Evolutionary conservation across 2,888 invertebrate genomes (phyloP), one percentile per base, ranked within the genome.

Genomic region (Abscondita cerata): DNA sequence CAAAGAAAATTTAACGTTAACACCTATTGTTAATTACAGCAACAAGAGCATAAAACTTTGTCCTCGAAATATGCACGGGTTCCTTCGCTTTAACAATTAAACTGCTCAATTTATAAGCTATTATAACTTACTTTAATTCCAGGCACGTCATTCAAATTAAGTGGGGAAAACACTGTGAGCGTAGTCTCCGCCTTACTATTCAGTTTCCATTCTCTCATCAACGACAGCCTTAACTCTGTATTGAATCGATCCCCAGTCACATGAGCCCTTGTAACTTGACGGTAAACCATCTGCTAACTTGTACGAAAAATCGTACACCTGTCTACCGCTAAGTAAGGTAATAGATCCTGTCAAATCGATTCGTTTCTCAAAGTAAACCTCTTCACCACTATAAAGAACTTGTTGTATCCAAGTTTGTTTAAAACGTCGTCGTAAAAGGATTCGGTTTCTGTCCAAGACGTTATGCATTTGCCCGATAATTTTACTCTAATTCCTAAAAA

Each of bases 201-300:
- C 25, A 69, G 59, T 9, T 73, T 72, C 75, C 76, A 72, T 8
- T 75, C 74, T 50, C 73, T 52, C n/a, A 52, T 77, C 76, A 9
- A 77, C 71, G 38, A 68, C 64, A 4, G 70, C 75, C 51, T 64
- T 59, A 9, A 77, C 51, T 13, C 68, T 72, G 34, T 73, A 77
- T n/a, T 57, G 50, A 48, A 77, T 65, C 19, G 59, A 67, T n/a
- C 18, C 44, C 12, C 31, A 25, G 8, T 76, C 76, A 46, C 70
- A 52, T 56, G 68, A 68, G 33, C 69, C 69, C 16, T 70, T 69
- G 52, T 67, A 76, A 19, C 73, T 71, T 9, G 70, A 63, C 20
- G 77, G 76, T 41, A 77, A 59, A 41, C 70, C 64, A 13, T 44
- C 57, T 16, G 75, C 76, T 53, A 77, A 65, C 25, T 25, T 57